Conservation (phyloP, 1,140 invertebrate genomes). For the Scaptomyza graminum region DNA sequence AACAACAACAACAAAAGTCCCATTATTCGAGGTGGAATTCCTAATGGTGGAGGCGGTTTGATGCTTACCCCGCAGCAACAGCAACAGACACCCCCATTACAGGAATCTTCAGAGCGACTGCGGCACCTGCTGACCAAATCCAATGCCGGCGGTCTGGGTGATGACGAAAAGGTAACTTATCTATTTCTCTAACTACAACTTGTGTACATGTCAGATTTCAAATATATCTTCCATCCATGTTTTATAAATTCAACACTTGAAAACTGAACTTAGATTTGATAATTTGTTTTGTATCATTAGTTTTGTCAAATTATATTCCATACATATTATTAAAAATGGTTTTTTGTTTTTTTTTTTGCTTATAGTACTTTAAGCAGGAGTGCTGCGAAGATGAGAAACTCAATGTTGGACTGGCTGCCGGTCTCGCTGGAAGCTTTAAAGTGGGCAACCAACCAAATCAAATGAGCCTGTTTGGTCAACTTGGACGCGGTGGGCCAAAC, state of each 20-base stretch:
- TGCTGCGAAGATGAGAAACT: slow-evolving; percentile 89
- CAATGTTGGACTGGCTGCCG: slow-evolving; percentile 45
- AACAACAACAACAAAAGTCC: slow-evolving; percentile 51
- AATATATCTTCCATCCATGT: too few relatives aligned
- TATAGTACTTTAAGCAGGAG: slow-evolving; percentile 86
- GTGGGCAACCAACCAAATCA: slow-evolving; percentile 49
- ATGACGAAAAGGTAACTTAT: slow-evolving; percentile 83
- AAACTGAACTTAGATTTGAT: too few relatives aligned
- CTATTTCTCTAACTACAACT: not conserved
- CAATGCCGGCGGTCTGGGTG: slow-evolving; percentile 72
- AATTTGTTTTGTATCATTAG: too few relatives aligned
- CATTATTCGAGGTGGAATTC: slow-evolving; percentile 39
- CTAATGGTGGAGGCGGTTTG: slow-evolving; percentile 61
- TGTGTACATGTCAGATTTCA: too few relatives aligned
- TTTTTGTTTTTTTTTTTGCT: not conserved
- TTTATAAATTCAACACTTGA: too few relatives aligned
- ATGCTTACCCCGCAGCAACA: slow-evolving; percentile 40
- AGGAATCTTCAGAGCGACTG: slow-evolving; percentile 86
- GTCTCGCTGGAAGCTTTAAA: slow-evolving; percentile 56
- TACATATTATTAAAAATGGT: not conserved
- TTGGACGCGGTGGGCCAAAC: slow-evolving; percentile 39
- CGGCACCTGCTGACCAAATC: slow-evolving; percentile 87
- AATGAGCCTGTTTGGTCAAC: slow-evolving; percentile 56
- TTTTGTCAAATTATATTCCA: too few relatives aligned
- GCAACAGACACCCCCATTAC: slow-evolving; percentile 47